Evolutionary conservation across 2,113 vertebrate species (phyloP).

Genomic region (Hydrochoerus hydrochaeris): DNA sequence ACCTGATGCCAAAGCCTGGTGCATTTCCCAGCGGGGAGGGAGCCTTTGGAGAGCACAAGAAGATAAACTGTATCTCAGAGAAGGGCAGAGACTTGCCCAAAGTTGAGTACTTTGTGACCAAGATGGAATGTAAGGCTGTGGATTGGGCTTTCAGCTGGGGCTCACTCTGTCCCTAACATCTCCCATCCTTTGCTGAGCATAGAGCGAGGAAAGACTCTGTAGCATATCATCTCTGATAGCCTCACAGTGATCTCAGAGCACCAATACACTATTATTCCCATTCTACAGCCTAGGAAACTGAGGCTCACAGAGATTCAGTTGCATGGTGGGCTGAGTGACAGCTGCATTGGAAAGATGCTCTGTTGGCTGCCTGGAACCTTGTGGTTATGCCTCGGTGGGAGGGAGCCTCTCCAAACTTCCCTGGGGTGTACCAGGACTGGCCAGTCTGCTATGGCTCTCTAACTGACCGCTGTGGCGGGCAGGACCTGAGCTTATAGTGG

Average conservation of each 20-base stretch:
- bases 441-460: fast-evolving
- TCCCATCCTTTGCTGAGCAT: background rate
- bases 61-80: constrained; percentile 35
- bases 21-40: fast-evolving
- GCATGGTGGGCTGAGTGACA: background rate
- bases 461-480: fast-evolving
- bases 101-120: background rate
- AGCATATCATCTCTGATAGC: no score
- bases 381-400: fast-evolving
- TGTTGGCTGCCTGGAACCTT: background rate
- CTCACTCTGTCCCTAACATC: background rate
- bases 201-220: background rate
- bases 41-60: background rate
- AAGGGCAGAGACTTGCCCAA: background rate
- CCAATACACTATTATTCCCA: fast-evolving
- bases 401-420: background rate
- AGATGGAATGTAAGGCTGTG: no score
- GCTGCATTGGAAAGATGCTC: background rate
- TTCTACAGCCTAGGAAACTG: background rate
- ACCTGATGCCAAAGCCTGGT: fast-evolving
- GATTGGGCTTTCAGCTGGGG: fast-evolving
- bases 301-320: background rate
- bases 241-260: background rate
- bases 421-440: background rate
- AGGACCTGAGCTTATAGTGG: background rate